phyloP scores from a whole-genome alignment of 2,888 invertebrate genomes.

The Sycophila texana region DNA sequence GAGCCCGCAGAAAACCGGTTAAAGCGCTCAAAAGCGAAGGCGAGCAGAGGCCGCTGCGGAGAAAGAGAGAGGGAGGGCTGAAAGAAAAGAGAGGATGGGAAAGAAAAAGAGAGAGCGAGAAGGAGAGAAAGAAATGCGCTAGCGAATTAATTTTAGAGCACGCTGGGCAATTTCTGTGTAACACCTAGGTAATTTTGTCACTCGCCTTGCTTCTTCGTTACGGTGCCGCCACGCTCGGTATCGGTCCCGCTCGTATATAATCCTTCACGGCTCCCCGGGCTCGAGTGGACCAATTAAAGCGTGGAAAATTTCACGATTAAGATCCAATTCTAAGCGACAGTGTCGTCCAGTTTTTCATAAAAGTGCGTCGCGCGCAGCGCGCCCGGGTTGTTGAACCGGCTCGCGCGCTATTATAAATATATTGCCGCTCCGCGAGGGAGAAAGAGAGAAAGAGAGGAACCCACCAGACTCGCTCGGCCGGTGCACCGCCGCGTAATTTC shows the following conservation, averaged over 20 bases:
- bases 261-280: not conserved
- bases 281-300: slow-evolving; percentile 43
- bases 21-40: slow-evolving; percentile 44
- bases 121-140: slow-evolving; percentile 23
- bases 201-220: slow-evolving; percentile 46
- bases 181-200: slow-evolving; percentile 57
- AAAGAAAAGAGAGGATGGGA: not conserved
- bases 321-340: slow-evolving; percentile 43
- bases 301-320: slow-evolving; percentile 53
- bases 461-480: slow-evolving; percentile 42
- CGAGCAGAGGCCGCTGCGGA: slow-evolving; percentile 3
- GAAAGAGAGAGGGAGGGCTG: not conserved
- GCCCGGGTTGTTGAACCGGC: slow-evolving; percentile 47
- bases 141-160: slow-evolving; percentile 53
- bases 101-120: not conserved
- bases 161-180: slow-evolving; percentile 51
- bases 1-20: slow-evolving; percentile 53
- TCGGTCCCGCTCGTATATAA: too few species aligned
- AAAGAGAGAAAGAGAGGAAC: slow-evolving; percentile 21
- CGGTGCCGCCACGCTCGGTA: not conserved
- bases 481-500: slow-evolving; percentile 50
- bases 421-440: slow-evolving; percentile 33
- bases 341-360: slow-evolving; percentile 35
- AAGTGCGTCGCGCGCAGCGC: slow-evolving; percentile 17
- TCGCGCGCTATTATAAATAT: slow-evolving; percentile 51